phyloP scores from a whole-genome alignment of 2,113 vertebrate species.

The Macrotus californicus region DNA sequence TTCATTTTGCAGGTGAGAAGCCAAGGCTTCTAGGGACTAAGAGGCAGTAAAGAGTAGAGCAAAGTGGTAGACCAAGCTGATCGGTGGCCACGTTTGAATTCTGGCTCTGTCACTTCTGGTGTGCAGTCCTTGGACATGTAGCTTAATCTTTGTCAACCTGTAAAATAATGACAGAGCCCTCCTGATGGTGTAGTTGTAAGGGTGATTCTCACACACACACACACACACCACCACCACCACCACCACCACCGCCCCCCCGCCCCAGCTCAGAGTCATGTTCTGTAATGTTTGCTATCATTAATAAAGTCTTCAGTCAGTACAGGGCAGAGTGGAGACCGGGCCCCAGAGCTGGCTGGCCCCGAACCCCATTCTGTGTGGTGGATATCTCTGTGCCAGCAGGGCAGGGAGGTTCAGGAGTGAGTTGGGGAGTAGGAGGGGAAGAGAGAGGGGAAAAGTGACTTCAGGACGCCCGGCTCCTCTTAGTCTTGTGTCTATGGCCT shows the following conservation, averaged over 20 bases:
- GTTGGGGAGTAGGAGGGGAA: accelerated
- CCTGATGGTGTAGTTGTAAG: background rate
- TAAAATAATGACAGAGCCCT: background rate
- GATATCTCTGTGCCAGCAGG: too few species aligned
- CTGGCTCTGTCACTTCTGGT: background rate
- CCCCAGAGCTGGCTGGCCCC: background rate
- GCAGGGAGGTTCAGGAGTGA: background rate
- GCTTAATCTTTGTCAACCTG: background rate
- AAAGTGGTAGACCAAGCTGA: background rate
- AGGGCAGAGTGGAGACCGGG: background rate
- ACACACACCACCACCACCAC: too few species aligned
- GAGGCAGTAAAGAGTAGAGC: background rate
- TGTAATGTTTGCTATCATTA: background rate
- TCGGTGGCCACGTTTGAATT: accelerated
- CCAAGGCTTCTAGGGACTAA: accelerated
- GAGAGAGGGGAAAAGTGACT: background rate
- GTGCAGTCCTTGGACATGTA: background rate
- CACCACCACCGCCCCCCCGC: too few species aligned
- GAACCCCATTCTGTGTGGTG: too few species aligned
- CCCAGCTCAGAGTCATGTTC: too few species aligned
- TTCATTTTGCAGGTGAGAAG: background rate
- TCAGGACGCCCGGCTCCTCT: background rate
- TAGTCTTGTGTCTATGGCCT: background rate
- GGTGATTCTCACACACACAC: too few species aligned
- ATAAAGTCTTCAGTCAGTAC: background rate